phyloP scores from a whole-genome alignment of 2,113 vertebrate species.

The Alligator mississippiensis region DNA sequence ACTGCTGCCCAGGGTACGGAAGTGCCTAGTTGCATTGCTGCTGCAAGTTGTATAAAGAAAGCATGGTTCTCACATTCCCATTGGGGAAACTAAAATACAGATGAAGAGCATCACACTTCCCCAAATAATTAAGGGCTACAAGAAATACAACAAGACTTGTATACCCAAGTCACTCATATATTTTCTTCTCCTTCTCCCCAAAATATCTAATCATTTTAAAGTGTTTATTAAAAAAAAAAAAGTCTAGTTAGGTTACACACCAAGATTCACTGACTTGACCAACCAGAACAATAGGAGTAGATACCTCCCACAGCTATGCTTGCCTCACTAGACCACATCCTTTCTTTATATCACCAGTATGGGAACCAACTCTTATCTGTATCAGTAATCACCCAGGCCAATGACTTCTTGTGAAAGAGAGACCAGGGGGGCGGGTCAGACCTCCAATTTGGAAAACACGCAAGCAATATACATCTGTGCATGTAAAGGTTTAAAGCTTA shows the following conservation, averaged over 20 bases:
- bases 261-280: background rate
- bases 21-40: too few relatives aligned
- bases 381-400: background rate
- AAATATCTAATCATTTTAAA: background rate
- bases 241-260: background rate
- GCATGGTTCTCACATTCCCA: slow-evolving; percentile 46
- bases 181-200: slow-evolving; percentile 28
- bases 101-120: background rate
- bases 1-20: too few relatives aligned
- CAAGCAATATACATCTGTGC: too few relatives aligned
- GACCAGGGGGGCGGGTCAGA: background rate
- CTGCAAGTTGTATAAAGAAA: slow-evolving; percentile 53
- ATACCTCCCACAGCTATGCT: background rate
- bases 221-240: background rate
- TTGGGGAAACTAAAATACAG: background rate
- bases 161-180: slow-evolving; percentile 11
- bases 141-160: background rate
- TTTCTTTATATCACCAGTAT: background rate
- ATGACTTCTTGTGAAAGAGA: background rate
- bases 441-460: background rate
- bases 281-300: background rate
- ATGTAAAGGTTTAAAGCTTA: too few relatives aligned
- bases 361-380: background rate
- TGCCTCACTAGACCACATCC: background rate
- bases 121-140: background rate